Conservation (phyloP, 1,140 invertebrate genomes). For the Zaprionus kolodkinae region DNA sequence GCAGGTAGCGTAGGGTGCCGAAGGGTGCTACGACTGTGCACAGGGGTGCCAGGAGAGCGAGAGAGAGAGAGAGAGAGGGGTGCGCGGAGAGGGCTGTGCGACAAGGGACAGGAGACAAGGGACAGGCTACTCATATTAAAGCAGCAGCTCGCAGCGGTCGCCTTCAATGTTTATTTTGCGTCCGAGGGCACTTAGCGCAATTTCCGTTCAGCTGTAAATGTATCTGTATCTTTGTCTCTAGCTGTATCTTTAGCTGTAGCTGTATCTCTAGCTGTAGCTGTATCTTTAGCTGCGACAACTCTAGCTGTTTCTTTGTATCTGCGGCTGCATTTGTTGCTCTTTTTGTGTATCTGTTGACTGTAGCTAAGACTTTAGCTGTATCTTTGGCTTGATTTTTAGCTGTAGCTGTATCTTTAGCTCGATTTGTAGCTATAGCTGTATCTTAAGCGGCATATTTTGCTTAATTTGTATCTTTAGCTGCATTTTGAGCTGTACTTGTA, state of each 20-base stretch:
- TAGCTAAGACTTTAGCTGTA: too few relatives aligned
- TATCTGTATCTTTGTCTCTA: constrained; percentile 14
- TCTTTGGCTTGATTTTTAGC: too few relatives aligned
- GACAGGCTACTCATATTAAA: constrained; percentile 22
- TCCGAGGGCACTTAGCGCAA: constrained; percentile 65
- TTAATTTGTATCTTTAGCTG: too few relatives aligned
- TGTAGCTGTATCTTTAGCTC: too few relatives aligned
- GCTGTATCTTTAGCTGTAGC: too few relatives aligned
- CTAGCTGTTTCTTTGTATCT: not conserved
- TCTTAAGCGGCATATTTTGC: too few relatives aligned
- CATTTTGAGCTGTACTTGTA: too few relatives aligned
- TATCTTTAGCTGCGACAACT: not conserved
- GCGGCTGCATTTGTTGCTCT: too few relatives aligned
- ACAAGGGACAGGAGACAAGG: not conserved
- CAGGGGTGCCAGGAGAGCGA: not conserved
- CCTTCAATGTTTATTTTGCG: constrained; percentile 71
- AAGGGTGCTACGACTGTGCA: too few relatives aligned
- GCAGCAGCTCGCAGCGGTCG: constrained; percentile 1
- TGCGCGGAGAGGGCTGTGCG: not conserved
- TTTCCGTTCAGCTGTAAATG: constrained; percentile 53
- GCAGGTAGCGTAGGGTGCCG: not conserved
- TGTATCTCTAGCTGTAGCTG: not conserved
- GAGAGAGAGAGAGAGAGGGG: too few relatives aligned
- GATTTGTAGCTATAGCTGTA: too few relatives aligned
- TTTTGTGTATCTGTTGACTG: too few relatives aligned